phyloP scores from a whole-genome alignment of 2,797 vertebrate species.

The Falco biarmicus region DNA sequence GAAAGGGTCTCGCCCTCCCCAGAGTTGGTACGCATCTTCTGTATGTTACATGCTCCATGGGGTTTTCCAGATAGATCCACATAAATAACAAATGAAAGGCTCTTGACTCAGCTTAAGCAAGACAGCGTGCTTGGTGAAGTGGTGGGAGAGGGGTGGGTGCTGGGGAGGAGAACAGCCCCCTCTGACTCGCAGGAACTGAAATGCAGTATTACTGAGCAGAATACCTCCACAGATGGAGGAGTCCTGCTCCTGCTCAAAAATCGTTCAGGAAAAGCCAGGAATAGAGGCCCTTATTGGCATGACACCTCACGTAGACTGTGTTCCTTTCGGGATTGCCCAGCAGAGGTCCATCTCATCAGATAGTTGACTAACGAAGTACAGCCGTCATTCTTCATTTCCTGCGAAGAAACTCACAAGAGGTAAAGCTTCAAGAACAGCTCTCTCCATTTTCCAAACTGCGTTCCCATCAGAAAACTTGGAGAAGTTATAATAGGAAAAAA shows the following conservation, averaged over 20 bases:
- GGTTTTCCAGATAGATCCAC: not conserved
- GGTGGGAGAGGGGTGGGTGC: accelerated
- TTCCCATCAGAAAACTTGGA: slow-evolving; percentile 21
- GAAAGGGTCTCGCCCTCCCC: not conserved
- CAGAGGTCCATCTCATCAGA: not conserved
- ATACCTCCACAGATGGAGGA: not conserved
- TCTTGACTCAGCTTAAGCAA: not conserved
- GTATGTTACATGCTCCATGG: not conserved
- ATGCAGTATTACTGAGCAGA: not conserved
- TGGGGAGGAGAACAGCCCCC: not conserved
- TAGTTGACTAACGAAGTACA: not conserved
- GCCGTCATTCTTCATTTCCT: not conserved
- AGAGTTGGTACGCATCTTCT: not conserved
- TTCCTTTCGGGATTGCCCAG: not conserved
- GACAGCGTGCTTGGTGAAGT: not conserved
- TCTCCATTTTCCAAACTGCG: not conserved
- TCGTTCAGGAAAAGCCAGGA: not conserved
- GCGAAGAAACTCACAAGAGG: not conserved
- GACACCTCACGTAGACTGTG: accelerated
- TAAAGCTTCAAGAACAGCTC: not conserved
- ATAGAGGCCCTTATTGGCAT: not conserved
- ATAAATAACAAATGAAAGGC: not conserved
- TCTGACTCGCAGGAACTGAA: not conserved
- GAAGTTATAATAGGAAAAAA: not conserved
- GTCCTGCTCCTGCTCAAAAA: not conserved